Evolutionary conservation across 2,888 invertebrate genomes (phyloP).

Genomic region (Linnaemya vulpina): DNA sequence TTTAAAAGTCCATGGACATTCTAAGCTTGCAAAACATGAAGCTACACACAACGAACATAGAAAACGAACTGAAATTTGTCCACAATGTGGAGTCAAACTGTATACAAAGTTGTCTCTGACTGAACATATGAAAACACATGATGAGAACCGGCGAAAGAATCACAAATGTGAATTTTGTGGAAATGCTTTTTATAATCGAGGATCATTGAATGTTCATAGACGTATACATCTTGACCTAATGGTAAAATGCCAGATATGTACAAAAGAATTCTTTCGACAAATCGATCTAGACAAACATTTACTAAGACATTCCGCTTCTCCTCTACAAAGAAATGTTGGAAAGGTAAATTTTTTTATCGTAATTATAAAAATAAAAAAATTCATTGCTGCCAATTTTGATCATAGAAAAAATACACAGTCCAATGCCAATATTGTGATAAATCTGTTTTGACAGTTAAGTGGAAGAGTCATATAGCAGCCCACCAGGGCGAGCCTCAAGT

Average conservation of each 20-base stretch:
- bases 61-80: constrained; percentile 38
- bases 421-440: constrained; percentile 57
- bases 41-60: constrained; percentile 34
- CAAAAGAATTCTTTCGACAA: constrained; percentile 53
- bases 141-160: constrained; percentile 46
- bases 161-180: constrained; percentile 64
- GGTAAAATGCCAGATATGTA: constrained; percentile 46
- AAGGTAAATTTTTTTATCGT: constrained; percentile 18
- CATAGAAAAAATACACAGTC: constrained; percentile 35
- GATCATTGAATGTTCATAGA: constrained; percentile 56
- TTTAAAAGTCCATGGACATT: neutral
- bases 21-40: constrained; percentile 28
- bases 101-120: constrained; percentile 13
- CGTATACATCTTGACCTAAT: constrained; percentile 61
- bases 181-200: constrained; percentile 54
- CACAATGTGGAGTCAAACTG: constrained; percentile 46
- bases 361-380: neutral
- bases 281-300: constrained; percentile 54
- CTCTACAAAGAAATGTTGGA: neutral
- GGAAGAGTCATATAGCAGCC: constrained; percentile 45
- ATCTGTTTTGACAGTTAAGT: constrained; percentile 18
- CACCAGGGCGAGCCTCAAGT: constrained; percentile 50
- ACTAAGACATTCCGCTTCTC: constrained; percentile 22
- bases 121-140: constrained; percentile 46
- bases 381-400: neutral